A percentile compares a stretch with the other conserved stretches of the same genome.
These are phyloP conservation scores for Lepus europaeus DNA, from an alignment of 2,113 vertebrate species.

Conservation along the genomic window DNA sequence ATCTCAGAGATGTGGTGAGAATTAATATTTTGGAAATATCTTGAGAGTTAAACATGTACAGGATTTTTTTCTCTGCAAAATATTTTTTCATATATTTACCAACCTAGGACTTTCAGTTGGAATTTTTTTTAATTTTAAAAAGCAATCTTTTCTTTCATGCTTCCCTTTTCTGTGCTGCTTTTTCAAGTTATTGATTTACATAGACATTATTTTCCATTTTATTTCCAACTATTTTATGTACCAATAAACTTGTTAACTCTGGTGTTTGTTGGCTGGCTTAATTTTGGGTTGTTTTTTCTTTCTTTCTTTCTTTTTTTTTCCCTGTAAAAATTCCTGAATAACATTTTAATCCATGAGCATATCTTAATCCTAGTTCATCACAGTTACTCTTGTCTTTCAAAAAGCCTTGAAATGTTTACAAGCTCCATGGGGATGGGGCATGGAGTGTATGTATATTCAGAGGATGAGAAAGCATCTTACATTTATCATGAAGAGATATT, in stretches of 20 bases:
- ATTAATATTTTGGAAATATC: constrained; percentile 59
- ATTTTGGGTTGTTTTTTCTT: not conserved
- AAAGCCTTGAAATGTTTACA: constrained; percentile 20
- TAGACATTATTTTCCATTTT: not conserved
- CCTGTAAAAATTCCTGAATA: constrained; percentile 36
- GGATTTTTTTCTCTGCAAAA: not conserved
- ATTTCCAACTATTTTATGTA: not conserved
- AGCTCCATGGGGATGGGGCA: not conserved
- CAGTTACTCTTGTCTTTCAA: constrained; percentile 26
- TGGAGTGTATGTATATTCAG: not conserved
- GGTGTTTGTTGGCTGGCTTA: not conserved
- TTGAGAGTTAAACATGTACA: constrained; percentile 20
- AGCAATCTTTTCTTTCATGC: not conserved
- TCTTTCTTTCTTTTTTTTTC: not conserved
- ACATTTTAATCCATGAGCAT: constrained; percentile 6
- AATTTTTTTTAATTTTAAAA: constrained; percentile 37
- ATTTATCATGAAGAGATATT: not conserved
- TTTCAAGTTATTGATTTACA: constrained; percentile 7
- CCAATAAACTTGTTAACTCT: not conserved
- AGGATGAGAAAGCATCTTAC: not conserved
- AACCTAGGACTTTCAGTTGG: not conserved
- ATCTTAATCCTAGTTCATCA: constrained; percentile 24
- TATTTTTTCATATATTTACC: constrained; percentile 2
- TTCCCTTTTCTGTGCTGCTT: not conserved
- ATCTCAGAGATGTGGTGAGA: constrained; percentile 28